Conservation (phyloP, 2,888 invertebrate genomes). For the Hartigia nigra region DNA sequence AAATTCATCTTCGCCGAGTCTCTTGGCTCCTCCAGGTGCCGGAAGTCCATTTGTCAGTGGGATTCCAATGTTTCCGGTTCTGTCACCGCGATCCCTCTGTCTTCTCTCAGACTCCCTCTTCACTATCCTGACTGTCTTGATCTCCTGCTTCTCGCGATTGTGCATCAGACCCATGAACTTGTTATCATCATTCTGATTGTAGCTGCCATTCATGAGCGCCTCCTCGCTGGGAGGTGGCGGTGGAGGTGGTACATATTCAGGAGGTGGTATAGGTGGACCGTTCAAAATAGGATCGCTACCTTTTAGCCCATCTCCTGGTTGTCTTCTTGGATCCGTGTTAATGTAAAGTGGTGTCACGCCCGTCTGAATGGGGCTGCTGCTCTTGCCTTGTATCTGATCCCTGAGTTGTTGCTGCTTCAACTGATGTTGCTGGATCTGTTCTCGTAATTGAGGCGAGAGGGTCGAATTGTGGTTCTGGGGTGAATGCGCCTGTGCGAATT, state of each 20-base stretch:
- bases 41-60: slow-evolving; percentile 56
- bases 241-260: slow-evolving; percentile 60
- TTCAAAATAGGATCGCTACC: slow-evolving; percentile 45
- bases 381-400: slow-evolving; percentile 59
- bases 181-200: slow-evolving; percentile 49
- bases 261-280: slow-evolving; percentile 47
- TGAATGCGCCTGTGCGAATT: slow-evolving; percentile 30
- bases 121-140: slow-evolving; percentile 93
- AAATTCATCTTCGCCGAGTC: slow-evolving; percentile 52
- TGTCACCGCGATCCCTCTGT: slow-evolving; percentile 80
- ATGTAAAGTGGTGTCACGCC: slow-evolving; percentile 74
- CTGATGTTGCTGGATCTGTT: slow-evolving; percentile 61
- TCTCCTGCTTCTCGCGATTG: slow-evolving; percentile 84
- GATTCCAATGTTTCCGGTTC: slow-evolving; percentile 66
- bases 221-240: slow-evolving; percentile 58
- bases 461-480: slow-evolving; percentile 52
- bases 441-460: slow-evolving; percentile 53
- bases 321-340: slow-evolving; percentile 70
- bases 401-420: slow-evolving; percentile 57
- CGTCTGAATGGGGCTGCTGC: slow-evolving; percentile 43
- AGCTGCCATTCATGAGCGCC: slow-evolving; percentile 47
- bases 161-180: slow-evolving; percentile 68
- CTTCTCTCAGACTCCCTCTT: slow-evolving; percentile 91
- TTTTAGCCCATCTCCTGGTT: slow-evolving; percentile 44
- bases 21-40: slow-evolving; percentile 54